Base-by-base conservation (phyloP, 2,888 invertebrate species). In the Ceraclea dissimilis region DNA sequence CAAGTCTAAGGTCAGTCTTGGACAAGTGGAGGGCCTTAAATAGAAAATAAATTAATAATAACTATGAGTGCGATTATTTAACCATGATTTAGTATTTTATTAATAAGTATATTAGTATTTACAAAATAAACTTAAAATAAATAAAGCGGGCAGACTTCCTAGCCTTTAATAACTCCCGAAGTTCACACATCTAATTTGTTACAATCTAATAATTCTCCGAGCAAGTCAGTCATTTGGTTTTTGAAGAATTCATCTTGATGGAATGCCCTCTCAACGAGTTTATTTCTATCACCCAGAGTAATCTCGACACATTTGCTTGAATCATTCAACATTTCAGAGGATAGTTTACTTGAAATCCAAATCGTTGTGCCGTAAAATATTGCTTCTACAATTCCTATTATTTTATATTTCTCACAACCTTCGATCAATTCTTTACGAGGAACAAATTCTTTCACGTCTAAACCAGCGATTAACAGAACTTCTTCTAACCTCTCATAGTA, bases 251-350 rank as follows among this genome's bases (percentile, higher is more conserved):
- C 61, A n/a, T n/a, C n/a, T n/a, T n/a, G n/a, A n/a, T n/a, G n/a
- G n/a, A n/a, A n/a, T n/a, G 81, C 81, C 62, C 73, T 70, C 56
- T 74, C 66, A 51, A 84, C 77, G 63, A 81, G 79, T 17, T 73
- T 68, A 5, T 74, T 74, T 64, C 83, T 79, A 63, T 80, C 74
- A 50, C 69, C 71, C 2, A 70, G 71, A 4, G 80, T 72, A 64
- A 83, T 81, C 46, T 83, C 74, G 26, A 74, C 69, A 65, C 82
- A 85, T 26, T 76, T 73, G 8, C 69, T 70, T 0, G 76, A 70
- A 55, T 80, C 73, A 6, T 70, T 65, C 20, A 82, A 75, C 19
- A 77, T 66, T 56, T 70, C 65, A 6, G 72, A 73, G 0, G 74
- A 76, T 20, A 76, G 61, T n/a, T 77, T 71, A 4, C 77, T 71